Conservation (phyloP, 2,797 vertebrate species). For the Etheostoma perlongum region DNA sequence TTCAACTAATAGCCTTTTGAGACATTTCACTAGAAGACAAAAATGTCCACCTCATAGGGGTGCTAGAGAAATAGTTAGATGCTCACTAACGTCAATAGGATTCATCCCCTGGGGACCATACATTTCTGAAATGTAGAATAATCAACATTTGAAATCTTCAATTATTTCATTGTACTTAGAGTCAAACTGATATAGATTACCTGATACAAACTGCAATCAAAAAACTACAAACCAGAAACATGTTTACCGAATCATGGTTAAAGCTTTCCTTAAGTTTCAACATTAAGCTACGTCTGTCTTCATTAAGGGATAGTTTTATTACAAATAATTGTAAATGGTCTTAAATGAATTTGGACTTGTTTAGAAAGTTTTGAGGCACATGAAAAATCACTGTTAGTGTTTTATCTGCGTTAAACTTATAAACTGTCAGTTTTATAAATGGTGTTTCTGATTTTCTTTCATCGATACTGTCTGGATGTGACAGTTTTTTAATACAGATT, state of each 20-base stretch:
- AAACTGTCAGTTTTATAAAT: background rate
- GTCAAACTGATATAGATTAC: background rate
- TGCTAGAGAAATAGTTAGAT: background rate
- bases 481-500: slow-evolving; percentile 22
- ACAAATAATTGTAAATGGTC: too few species aligned
- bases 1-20: background rate
- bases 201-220: background rate
- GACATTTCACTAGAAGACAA: background rate
- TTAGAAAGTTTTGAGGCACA: too few species aligned
- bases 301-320: too few species aligned
- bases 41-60: background rate
- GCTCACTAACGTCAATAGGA: background rate
- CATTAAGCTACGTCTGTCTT: too few species aligned
- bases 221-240: background rate
- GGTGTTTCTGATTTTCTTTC: slow-evolving; percentile 2
- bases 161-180: too few species aligned
- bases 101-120: background rate
- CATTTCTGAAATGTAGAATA: background rate
- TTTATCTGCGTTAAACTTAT: background rate
- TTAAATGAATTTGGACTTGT: too few species aligned
- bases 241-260: background rate
- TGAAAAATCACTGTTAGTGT: background rate
- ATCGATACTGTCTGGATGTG: background rate
- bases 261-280: too few species aligned
- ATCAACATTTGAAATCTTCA: too few species aligned